Evolutionary conservation across 2,888 invertebrate species (phyloP), one percentile per base, ranked within the genome.

Genomic region (Anodontia alba): DNA sequence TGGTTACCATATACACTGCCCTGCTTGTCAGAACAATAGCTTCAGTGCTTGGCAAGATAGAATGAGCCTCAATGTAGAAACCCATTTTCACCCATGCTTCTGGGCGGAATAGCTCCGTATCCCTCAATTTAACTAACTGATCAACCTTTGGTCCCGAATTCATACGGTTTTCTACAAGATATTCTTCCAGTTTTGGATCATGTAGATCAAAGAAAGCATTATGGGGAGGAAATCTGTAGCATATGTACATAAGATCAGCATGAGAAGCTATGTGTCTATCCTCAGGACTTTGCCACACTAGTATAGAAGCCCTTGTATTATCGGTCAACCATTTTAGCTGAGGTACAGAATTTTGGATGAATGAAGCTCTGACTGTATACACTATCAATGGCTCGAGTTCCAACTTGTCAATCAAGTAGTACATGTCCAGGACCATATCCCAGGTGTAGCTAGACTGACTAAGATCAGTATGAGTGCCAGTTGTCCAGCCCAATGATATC

Each of bases 401-500:
- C 36, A 91, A 72, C 3, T 88, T 89, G 36, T 90, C 82, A 8
- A 92, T 83, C n/a, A 92, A 69, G 17, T 92, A 87, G 76, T 91
- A 91, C 93, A 94, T 94, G 68, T 92, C 90, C 51, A 92, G 83
- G 10, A 93, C 92, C 91, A 91, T 92, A 26, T 90, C 78, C 92
- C 93, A 93, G 8, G 90, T 90, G 80, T 92, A 93, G 1, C 90
- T 88, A 73, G 85, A 83, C 81, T 90, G 90, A 71, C 89, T 90
- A 0, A 91, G 81, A 75, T 92, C 92, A 29, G 92, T 92, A 80
- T 93, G 91, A 12, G 89, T 87, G 29, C 90, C 91, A 0, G 91
- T 90, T 7, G 92, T 93, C 94, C 94, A 94, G 42, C 94, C 94
- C 8, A 94, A 85, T 0, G 93, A 93, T 20, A 93, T 62, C 0